Evolutionary conservation across 2,797 vertebrate species (phyloP), one percentile per base, ranked within the genome.

Genomic region (Ceryle rudis): DNA sequence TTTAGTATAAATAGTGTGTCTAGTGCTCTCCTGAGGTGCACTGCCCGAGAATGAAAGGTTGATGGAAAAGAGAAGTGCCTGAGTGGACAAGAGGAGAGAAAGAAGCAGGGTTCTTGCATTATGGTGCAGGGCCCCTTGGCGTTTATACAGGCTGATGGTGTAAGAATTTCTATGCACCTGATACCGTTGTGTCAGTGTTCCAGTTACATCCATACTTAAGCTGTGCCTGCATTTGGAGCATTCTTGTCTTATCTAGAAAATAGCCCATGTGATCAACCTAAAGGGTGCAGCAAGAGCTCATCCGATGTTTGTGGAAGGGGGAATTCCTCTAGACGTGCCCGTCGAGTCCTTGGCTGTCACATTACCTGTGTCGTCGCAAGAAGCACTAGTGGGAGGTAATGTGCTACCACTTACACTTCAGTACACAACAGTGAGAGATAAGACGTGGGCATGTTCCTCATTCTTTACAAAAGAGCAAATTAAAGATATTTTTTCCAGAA

Each of bases 271-370:
- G 93, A 95, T 99, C 89, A 97, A 97, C 26, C 98, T 99, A 75
- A 98, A 97, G 92, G 99, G 99, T 1, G 98, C 98, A 4, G 98
- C 98, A 11, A 98, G 98, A 2, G 96, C 98, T 13, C 97, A 97
- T 74, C 97, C 95, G 47, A 98, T 99, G 98, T 99, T 98, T 67
- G 97, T 99, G 65, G 95, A 97, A 85, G 99, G 99, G 14, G 98
- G 98, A 12, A 97, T 99, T 84, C 97, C 94, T 0, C 96, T 99
- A 46, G 98, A 98, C 1, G 98, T 98, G 70, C 97, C 98, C 0
- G 29, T 98, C 21, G 98, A 99, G 93, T 98, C 98, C 26, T 94
- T 99, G 86, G 97, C 98, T 16, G 97, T 97, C 15, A 95, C 16
- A 11, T 87, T 7, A 4, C 90, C 89, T 22, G 2, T 20, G 41